Conservation (phyloP, 2,888 invertebrate species). For the Caenorhabditis becei region DNA sequence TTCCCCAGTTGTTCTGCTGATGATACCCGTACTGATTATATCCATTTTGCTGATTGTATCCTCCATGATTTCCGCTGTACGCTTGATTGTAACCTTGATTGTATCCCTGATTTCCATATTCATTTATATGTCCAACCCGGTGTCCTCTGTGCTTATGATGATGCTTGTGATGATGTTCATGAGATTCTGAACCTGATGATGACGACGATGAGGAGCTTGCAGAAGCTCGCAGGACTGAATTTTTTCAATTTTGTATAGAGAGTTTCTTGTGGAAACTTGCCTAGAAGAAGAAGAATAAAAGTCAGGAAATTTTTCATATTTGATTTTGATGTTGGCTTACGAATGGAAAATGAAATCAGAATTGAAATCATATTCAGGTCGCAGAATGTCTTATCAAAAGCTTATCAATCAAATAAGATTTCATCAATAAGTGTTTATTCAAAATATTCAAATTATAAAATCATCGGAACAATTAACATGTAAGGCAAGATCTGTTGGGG, state of each 20-base stretch:
- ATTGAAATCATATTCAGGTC: not conserved
- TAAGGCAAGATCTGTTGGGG: slow-evolving; percentile 43
- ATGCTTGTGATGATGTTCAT: slow-evolving; percentile 31
- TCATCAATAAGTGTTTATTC: too few relatives aligned
- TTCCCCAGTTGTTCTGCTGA: not conserved
- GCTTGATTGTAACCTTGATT: slow-evolving; percentile 8
- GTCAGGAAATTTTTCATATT: slow-evolving; percentile 5
- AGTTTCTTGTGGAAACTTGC: too few relatives aligned
- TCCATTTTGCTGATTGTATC: slow-evolving; percentile 12
- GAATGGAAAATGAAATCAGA: slow-evolving; percentile 2
- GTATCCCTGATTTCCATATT: slow-evolving; percentile 18
- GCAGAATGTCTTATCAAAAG: too few relatives aligned
- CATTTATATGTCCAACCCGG: not conserved
- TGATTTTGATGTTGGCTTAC: not conserved
- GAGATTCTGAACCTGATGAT: slow-evolving; percentile 12
- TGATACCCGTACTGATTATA: not conserved
- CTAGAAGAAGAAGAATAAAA: not conserved
- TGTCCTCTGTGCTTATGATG: slow-evolving; percentile 14
- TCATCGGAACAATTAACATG: slow-evolving; percentile 51
- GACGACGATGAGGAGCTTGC: slow-evolving; percentile 17
- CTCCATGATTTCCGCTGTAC: slow-evolving; percentile 16
- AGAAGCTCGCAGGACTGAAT: too few relatives aligned
- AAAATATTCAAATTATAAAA: slow-evolving; percentile 32
- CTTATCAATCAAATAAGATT: too few relatives aligned
- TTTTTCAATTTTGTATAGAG: too few relatives aligned